Conservation (phyloP, 2,113 vertebrate genomes). For the Tragelaphus strepsiceros region DNA sequence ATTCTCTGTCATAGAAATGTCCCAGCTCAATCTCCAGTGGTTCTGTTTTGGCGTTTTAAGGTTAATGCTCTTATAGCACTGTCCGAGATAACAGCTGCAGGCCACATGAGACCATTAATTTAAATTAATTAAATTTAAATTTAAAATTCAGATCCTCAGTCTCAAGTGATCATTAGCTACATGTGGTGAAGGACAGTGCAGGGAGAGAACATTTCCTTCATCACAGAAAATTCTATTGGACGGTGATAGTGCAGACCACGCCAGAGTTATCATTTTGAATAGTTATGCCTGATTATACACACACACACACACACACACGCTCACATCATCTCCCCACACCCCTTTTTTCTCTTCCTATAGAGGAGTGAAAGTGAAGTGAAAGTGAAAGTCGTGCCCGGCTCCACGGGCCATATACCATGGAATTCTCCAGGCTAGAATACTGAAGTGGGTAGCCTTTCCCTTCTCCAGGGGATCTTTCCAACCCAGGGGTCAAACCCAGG, state of each 20-base stretch:
- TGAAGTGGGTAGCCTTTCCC: background rate
- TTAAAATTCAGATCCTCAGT: background rate
- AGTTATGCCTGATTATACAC: background rate
- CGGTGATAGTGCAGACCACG: rapidly evolving
- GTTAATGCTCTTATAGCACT: background rate
- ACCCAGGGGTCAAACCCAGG: background rate
- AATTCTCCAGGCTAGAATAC: background rate
- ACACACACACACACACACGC: rapidly evolving
- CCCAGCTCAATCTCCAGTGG: background rate
- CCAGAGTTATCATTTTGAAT: background rate
- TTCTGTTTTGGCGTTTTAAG: background rate
- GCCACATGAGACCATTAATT: background rate
- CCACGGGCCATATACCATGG: background rate
- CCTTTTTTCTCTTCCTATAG: background rate
- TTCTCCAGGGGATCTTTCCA: background rate
- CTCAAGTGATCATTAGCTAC: background rate
- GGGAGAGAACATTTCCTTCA: background rate
- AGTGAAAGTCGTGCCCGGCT: background rate
- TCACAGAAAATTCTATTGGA: background rate
- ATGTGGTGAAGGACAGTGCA: rapidly evolving
- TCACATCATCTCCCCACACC: background rate
- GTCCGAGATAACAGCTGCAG: rapidly evolving
- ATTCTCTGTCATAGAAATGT: background rate
- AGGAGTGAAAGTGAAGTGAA: background rate
- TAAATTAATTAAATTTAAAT: background rate